Base-by-base conservation (phyloP, 2,797 vertebrate species). In the Cottoperca gobio region DNA sequence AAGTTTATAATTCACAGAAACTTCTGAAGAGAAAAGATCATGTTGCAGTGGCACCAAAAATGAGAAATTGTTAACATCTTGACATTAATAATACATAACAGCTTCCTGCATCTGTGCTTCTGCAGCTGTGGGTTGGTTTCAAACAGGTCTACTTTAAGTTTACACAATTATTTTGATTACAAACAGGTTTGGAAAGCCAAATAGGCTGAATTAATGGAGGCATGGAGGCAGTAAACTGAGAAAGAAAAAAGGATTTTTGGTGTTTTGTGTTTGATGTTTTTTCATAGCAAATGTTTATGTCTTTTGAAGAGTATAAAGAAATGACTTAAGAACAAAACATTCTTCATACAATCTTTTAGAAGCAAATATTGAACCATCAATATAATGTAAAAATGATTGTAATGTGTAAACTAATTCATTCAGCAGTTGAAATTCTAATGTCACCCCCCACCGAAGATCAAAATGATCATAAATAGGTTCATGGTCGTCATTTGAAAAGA, bases 31-130 rank as follows among this genome's bases (percentile, higher is more conserved):
- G n/a, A 54, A 53, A 58, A 61, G 64, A 71, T 66, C 33, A 40
- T 24, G 33, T 77, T 82, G 3, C 66, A 57, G 21, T 70, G 72
- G 31, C 21, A 70, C 55, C 42, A 45, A 61, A 70, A 68, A 42
- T 60, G n/a, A 43, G 69, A 68, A 63, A 64, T 8, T 87, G 54
- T 43, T 52, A 53, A 73, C 49, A 48, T 73, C 17, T 64, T 45
- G 17, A 74, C 19, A 65, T 79, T 45, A 75, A 82, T 82, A 64
- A 73, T 60, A 63, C 16, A 81, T 73, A 49, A 40, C 37, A 50
- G 53, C 60, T 73, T 76, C 67, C 71, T 81, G 67, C 26, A 62
- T 55, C 14, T 31, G 12, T 19, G 17, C 11, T 55, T 48, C 40
- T 23, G 10, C 40, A 48, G 43, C 12, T 28, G 6, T 55, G 37